Base-by-base conservation (phyloP, 2,113 vertebrate species). In the Maccullochella peelii region DNA sequence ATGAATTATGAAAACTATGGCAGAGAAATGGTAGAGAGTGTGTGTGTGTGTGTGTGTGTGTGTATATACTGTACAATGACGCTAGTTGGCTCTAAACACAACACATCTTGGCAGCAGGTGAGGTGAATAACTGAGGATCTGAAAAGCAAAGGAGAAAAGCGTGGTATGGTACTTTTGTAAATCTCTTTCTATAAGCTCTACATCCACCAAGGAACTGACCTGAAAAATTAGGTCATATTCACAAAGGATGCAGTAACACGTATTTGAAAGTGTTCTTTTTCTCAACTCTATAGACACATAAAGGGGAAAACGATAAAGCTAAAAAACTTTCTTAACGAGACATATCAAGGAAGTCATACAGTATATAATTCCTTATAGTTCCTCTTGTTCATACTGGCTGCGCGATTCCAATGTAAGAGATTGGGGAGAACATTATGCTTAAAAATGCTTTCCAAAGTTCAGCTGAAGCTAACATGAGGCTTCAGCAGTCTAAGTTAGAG, bases 1-100 rank as follows among this genome's bases (percentile, higher is more conserved):
- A 88, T 88, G 49, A 88, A 85, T 92, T 81, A 85, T 81, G 30
- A 70, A 90, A 86, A 47, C 74, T 82, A 47, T 77, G 49, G 68
- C 62, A 63, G 66, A 57, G 63, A 67, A 58, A 75, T 15, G 20
- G 80, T 73, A 25, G 12, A 33, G 16, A 44, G 55, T 30, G 65
- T 73, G 8, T 44, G 42, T 33, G 33, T 33, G 33, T 33, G 33
- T 33, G 80, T 36, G 59, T 21, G 30, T 61, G 30, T 33, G 1
- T 62, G 1, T 38, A 2, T 59, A 42, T 73, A 21, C 61, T 58
- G 40, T 66, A 42, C 21, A 52, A 72, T 73, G 42, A 47, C 6
- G 27, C 36, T 74, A 33, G 59, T 83, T 80, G 72, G 70, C 79
- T 82, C 73, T 42, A 71, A 88, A 76, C 72, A 70, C 27, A 73